These are phyloP conservation scores for Dendropsophus ebraccatus DNA, from an alignment of 2,113 vertebrate species.

Conservation along the genomic window DNA sequence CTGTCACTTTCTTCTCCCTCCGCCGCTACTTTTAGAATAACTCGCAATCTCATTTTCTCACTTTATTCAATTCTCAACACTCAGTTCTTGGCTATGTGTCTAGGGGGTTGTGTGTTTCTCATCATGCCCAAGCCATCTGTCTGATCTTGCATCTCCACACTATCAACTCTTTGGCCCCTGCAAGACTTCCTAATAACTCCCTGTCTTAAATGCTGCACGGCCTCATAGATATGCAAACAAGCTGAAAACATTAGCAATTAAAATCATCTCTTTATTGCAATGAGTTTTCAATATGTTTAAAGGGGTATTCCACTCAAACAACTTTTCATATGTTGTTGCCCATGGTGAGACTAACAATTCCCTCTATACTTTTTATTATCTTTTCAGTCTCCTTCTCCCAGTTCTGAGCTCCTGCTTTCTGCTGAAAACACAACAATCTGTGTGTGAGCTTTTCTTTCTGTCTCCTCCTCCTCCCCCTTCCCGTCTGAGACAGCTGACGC, in stretches of 20 bases:
- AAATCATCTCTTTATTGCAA: background rate
- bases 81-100: constrained; percentile 27
- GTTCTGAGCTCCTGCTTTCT: no score
- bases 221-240: constrained; percentile 33
- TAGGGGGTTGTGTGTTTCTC: constrained; percentile 32
- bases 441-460: no score
- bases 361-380: no score
- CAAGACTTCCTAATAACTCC: constrained; percentile 23
- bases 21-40: constrained; percentile 46
- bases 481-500: no score
- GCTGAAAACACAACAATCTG: no score
- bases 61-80: constrained; percentile 56
- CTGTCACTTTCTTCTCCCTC: constrained; percentile 49
- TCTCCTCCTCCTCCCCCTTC: no score
- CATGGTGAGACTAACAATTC: no score
- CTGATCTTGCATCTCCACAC: constrained; percentile 49
- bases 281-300: background rate
- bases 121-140: constrained; percentile 53
- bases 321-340: no score
- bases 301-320: no score
- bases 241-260: constrained; percentile 39
- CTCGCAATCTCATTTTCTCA: constrained; percentile 56
- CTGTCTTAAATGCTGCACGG: background rate
- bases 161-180: constrained; percentile 46
- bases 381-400: no score